These are phyloP conservation scores for Phortica okadai DNA, from an alignment of 2,888 invertebrate genomes.

Conservation along the genomic window DNA sequence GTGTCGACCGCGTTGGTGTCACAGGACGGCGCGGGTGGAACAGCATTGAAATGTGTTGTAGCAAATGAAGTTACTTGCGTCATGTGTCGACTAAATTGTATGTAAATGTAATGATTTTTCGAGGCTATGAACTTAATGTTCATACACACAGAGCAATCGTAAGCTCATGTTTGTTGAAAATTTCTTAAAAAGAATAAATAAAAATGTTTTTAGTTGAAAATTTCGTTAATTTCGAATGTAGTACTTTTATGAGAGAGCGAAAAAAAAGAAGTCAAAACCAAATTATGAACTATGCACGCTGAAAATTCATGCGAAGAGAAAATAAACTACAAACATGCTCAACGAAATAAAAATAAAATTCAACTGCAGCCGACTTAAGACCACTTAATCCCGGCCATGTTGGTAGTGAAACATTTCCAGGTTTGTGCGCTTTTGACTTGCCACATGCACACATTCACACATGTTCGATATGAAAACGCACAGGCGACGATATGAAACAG, in stretches of 20 bases:
- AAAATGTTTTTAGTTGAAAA: not conserved
- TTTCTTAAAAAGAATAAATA: not conserved
- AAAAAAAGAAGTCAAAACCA: not conserved
- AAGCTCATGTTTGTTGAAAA: too few species aligned
- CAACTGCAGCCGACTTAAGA: constrained; percentile 62
- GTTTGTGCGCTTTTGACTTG: not conserved
- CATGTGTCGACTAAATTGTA: constrained; percentile 66
- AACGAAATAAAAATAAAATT: constrained; percentile 53
- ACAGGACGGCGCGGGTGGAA: not conserved
- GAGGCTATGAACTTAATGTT: not conserved
- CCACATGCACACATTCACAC: not conserved
- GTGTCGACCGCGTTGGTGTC: too few species aligned
- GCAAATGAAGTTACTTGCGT: constrained; percentile 67
- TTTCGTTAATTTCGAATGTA: not conserved
- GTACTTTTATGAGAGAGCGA: too few species aligned
- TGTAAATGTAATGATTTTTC: constrained; percentile 61
- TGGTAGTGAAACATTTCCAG: constrained; percentile 38
- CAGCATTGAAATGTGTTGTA: constrained; percentile 31
- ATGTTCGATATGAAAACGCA: not conserved
- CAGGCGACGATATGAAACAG: not conserved
- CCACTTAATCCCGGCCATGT: constrained; percentile 66
- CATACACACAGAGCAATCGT: too few species aligned
- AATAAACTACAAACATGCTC: constrained; percentile 17
- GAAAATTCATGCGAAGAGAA: not conserved
- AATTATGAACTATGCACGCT: constrained; percentile 35